Conservation (phyloP, 2,113 vertebrate genomes). For the Oryzias celebensis region DNA sequence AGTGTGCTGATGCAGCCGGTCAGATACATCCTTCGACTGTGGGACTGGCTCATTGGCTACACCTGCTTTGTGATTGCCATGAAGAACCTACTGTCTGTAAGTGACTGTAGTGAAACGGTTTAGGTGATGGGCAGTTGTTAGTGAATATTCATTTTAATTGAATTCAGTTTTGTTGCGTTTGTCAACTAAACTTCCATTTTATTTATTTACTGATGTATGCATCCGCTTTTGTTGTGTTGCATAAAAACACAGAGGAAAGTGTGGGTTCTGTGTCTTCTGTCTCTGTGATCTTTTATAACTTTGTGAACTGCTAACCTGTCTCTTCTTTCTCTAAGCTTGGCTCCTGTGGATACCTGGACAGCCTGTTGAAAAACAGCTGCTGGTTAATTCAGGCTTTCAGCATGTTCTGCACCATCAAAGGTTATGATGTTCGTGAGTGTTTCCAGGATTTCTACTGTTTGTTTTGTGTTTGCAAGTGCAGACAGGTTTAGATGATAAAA, state of each 20-base stretch:
- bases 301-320: not conserved
- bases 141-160: not conserved
- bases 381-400: constrained; percentile 79
- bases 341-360: constrained; percentile 73
- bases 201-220: no score
- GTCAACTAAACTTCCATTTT: no score
- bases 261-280: no score
- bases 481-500: no score
- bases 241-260: no score
- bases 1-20: constrained; percentile 76
- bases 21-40: constrained; percentile 67
- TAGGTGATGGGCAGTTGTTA: no score
- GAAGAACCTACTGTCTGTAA: constrained; percentile 78
- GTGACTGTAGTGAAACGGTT: constrained; percentile 1
- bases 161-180: not conserved
- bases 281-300: not conserved
- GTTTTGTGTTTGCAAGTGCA: no score
- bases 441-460: not conserved
- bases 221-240: no score
- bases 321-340: constrained; percentile 61
- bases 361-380: constrained; percentile 71
- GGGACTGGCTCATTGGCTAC: constrained; percentile 78
- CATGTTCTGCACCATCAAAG: constrained; percentile 79
- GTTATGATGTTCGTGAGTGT: constrained; percentile 73
- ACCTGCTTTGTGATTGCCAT: constrained; percentile 74